Percentiles rank a stretch among this genome's conserved stretches.
phyloP scores from a whole-genome alignment of 2,888 invertebrate genomes.

The Seira musarum region DNA sequence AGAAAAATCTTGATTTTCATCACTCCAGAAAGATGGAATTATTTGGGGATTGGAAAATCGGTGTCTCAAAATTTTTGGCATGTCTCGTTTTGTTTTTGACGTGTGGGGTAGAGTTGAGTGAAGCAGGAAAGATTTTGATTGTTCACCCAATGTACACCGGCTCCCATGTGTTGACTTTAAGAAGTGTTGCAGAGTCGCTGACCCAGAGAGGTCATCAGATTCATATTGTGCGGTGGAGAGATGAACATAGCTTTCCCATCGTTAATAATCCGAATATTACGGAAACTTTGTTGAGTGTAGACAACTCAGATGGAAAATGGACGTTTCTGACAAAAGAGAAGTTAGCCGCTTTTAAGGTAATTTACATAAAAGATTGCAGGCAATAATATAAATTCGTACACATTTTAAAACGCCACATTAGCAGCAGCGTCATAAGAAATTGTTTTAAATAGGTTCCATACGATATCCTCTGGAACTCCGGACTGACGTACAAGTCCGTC shows the following conservation, averaged over 20 bases:
- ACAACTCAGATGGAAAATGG: constrained; percentile 69
- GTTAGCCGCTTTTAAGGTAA: constrained; percentile 68
- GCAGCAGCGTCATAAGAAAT: not conserved
- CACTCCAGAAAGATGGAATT: too few relatives aligned
- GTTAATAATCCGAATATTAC: constrained; percentile 69
- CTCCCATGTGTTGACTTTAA: constrained; percentile 70
- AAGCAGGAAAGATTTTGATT: constrained; percentile 69
- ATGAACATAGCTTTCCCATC: constrained; percentile 68
- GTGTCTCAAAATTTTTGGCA: constrained; percentile 38
- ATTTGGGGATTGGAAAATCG: constrained; percentile 49
- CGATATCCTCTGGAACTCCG: constrained; percentile 69
- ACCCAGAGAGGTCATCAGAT: constrained; percentile 70
- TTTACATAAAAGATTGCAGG: too few relatives aligned
- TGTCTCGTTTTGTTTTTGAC: constrained; percentile 12
- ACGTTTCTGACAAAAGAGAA: constrained; percentile 69
- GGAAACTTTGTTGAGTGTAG: constrained; percentile 69
- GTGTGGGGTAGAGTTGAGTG: constrained; percentile 30
- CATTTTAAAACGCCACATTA: not conserved
- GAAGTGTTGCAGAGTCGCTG: constrained; percentile 70
- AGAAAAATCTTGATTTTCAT: too few relatives aligned
- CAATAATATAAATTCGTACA: not conserved
- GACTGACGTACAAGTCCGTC: constrained; percentile 68
- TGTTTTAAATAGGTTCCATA: constrained; percentile 65
- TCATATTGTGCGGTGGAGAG: constrained; percentile 69
- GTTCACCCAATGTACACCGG: constrained; percentile 71